Percentiles rank a stretch among this genome's conserved stretches.
These are phyloP conservation scores for Tipula helvola DNA, from an alignment of 2,888 invertebrate genomes.

Conservation along the genomic window DNA sequence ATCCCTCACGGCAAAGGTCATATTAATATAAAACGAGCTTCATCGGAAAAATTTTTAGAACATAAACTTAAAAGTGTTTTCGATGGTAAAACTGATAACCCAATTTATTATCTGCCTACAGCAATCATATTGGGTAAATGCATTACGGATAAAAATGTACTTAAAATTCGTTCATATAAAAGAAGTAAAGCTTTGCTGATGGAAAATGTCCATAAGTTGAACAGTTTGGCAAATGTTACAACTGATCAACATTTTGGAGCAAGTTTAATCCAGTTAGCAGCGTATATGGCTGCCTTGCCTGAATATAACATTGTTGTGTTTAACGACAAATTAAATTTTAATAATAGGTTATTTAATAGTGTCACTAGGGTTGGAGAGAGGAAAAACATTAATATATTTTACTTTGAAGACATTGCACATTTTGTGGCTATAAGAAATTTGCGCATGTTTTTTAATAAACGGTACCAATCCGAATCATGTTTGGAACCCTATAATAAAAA, in stretches of 20 bases:
- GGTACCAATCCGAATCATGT: too few relatives aligned
- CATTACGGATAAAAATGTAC: not conserved
- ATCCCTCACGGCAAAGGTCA: too few relatives aligned
- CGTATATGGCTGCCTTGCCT: not conserved
- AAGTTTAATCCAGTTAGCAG: not conserved
- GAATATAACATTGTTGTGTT: not conserved
- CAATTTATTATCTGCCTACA: not conserved
- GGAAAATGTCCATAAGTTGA: not conserved
- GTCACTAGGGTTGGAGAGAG: too few relatives aligned
- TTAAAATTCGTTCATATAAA: not conserved
- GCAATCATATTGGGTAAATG: not conserved
- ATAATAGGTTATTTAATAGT: not conserved
- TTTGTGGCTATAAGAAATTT: too few relatives aligned
- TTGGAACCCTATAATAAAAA: too few relatives aligned
- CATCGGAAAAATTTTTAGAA: too few relatives aligned
- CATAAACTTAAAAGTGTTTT: too few relatives aligned
- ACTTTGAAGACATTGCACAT: too few relatives aligned
- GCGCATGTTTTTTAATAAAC: too few relatives aligned
- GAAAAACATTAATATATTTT: too few relatives aligned
- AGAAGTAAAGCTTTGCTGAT: not conserved
- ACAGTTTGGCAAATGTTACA: not conserved
- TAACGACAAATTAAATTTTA: not conserved
- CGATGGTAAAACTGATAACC: too few relatives aligned
- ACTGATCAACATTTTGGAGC: not conserved
- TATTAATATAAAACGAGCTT: too few relatives aligned